Evolutionary conservation across 2,113 vertebrate genomes (phyloP), one percentile per base, ranked within the genome.

Genomic region (Ardeotis arabs): DNA sequence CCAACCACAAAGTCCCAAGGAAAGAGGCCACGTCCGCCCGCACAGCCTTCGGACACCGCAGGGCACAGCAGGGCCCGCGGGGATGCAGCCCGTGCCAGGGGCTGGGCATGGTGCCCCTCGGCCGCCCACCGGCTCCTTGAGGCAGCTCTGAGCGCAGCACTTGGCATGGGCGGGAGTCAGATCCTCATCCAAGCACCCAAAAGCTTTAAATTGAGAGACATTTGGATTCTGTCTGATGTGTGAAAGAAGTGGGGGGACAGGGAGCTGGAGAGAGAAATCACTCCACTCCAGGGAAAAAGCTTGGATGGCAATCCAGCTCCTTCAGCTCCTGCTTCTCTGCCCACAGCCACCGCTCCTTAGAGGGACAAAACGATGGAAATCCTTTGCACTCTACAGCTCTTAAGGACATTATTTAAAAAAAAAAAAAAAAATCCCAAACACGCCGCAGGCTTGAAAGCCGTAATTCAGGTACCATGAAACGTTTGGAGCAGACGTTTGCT

Each of bases 271-370:
- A 81, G 22, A 90, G 21, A 93, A 93, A 94, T 68, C 49, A 25
- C 49, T 76, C 83, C 85, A 35, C 37, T 93, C 24, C 50, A 59
- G 23, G 33, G 29, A 75, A 83, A 45, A 89, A 91, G 15, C 62
- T 73, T 83, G 86, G 94, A 77, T 14, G 55, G 80, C 86, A 93
- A 95, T 81, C 64, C 76, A 84, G 55, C 52, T 75, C 80, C 83
- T 90, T 81, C 89, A 84, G 75, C 93, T 92, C 94, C 87, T 73
- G 81, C 91, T 87, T 91, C 39, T 49, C 93, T 92, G 56, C 94
- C 94, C 73, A 87, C 91, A 60, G 76, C 28, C 66, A n/a, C 52
- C 33, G 69, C 66, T 35, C 33, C 75, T 89, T 62, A 55, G 62
- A 74, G 28, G 29, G 50, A 84, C 39, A 49, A 87, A 89, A 68